Evolutionary conservation across 2,888 invertebrate genomes (phyloP), one percentile per base, ranked within the genome.

Genomic region (Phengaris arion): DNA sequence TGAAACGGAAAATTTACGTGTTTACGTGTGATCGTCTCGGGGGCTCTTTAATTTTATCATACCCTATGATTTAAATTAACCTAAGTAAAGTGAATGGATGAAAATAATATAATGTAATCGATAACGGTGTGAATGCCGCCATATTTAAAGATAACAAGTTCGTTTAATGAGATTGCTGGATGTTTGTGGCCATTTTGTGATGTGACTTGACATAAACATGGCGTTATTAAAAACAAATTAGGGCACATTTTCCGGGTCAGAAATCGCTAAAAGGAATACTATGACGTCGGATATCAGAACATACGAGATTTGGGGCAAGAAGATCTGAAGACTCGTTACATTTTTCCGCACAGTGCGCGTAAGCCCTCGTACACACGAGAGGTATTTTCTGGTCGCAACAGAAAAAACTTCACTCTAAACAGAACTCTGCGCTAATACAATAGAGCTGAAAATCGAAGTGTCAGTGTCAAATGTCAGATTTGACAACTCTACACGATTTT

Each of bases 201-300:
- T 35, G 12, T 35, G 12, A 12, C 64, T 35, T 35, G 13, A 45
- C 64, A 45, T 45, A 10, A 10, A 64, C 35, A 45, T 12, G 64
- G 35, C 64, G 64, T 64, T 64, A 64, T 64, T 64, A 64, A 64
- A 64, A 64, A 64, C 64, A 64, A 64, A 64, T 64, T 64, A 64
- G 64, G 35, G 64, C 64, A 45, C 64, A 12, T 45, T 45, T 64
- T 64, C 64, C 64, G 35, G 64, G 64, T 64, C 35, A 64, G 13
- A 12, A 64, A 64, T 64, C 12, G 64, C 35, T 5, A 64, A 64
- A 64, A 35, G 12, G 12, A 48, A 48, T 6, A 35, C 64, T 64
- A 35, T 59, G 1, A 64, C 64, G 35, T 64, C 6, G 35, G 64
- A 7, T 12, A 64, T 64, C 64, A 48, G 48, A 48, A 48, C 48